Evolutionary conservation across 2,797 vertebrate species (phyloP), one percentile per base, ranked within the genome.

Genomic region (Ceryle rudis): DNA sequence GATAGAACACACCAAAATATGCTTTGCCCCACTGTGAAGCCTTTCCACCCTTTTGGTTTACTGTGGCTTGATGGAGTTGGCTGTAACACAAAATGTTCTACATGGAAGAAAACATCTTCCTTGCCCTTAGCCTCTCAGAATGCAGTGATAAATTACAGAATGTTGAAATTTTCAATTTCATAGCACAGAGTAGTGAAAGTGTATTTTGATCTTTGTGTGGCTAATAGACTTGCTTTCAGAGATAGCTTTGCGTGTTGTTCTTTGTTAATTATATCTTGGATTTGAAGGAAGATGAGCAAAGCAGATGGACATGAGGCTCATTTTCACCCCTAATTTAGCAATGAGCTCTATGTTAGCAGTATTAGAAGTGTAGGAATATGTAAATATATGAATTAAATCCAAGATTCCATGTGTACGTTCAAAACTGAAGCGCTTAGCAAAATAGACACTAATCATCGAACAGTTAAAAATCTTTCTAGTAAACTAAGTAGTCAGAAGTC

Each of bases 261-360:
- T 91, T 81, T 96, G 93, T 96, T 97, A 97, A 97, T 95, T 90
- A 66, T 90, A 93, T 93, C 77, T 86, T 69, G 51, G 39, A 90
- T 87, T 94, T 91, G 62, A 96, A 85, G 83, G 89, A 83, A 77
- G 61, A 85, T 81, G 75, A 84, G 90, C 39, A 66, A 97, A 97
- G 81, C 91, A 95, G 95, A 96, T 91, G 92, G 86, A 94, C 82
- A 41, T 41, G 64, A 82, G 67, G 57, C 81, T 95, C 67, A 60
- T 96, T 96, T 95, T 97, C 64, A 77, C 94, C 73, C 80, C 91
- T 86, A 86, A 96, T 96, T 96, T 96, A 95, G 86, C 82, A 81
- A 90, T 89, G 67, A 89, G 14, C 52, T 95, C 61, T 79, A 33
- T 90, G 77, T 94, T 94, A 95, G 83, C 94, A 90, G 80, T 78